These are phyloP conservation scores for Poecile atricapillus DNA, from an alignment of 2,113 vertebrate genomes.

Conservation along the genomic window DNA sequence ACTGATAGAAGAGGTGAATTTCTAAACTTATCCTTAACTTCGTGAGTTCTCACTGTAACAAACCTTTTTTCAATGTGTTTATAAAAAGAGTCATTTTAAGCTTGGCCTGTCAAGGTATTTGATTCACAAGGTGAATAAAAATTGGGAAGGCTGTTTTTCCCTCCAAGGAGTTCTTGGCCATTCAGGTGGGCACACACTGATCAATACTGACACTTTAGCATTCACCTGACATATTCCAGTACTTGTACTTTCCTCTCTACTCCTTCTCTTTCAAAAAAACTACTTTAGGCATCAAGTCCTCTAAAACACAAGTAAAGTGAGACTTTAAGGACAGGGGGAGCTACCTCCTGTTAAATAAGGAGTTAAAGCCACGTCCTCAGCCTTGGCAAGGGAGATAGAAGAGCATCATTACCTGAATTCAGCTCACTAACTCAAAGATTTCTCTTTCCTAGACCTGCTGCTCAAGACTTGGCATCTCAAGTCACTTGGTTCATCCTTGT, in stretches of 20 bases:
- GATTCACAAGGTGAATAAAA: not conserved
- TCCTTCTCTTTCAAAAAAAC: not conserved
- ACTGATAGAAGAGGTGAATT: not conserved
- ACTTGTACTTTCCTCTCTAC: not conserved
- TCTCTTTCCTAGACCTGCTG: not conserved
- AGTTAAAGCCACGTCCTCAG: not conserved
- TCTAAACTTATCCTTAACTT: constrained; percentile 7
- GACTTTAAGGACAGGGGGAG: not conserved
- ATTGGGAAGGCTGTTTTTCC: not conserved
- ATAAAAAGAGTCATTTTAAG: not conserved
- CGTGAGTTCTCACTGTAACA: not conserved
- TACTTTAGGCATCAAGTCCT: not conserved
- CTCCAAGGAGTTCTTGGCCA: not conserved
- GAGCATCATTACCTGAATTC: not conserved
- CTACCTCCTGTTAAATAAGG: not conserved
- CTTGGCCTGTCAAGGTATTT: not conserved
- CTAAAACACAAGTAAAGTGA: not conserved
- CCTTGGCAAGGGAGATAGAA: not conserved
- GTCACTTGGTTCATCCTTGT: not conserved
- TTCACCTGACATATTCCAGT: not conserved
- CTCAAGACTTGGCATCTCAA: not conserved
- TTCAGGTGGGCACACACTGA: not conserved
- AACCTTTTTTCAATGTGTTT: not conserved
- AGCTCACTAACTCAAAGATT: not conserved
- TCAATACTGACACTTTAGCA: not conserved